A percentile compares a stretch with the other conserved stretches of the same genome.
phyloP scores from a whole-genome alignment of 2,113 vertebrate species.

The Eulemur rufifrons region DNA sequence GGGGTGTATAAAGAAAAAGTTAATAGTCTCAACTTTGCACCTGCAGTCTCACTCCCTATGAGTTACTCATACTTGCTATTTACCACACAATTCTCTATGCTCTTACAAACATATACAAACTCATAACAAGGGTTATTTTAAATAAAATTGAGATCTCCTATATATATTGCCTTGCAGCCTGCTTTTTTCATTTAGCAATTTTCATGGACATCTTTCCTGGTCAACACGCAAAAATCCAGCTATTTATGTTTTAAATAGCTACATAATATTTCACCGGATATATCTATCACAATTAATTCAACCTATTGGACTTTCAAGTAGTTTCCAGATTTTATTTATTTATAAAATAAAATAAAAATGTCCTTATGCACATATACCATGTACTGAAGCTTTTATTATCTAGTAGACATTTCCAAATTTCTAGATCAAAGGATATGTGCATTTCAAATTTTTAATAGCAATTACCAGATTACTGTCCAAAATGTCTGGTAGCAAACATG shows the following conservation, averaged over 20 bases:
- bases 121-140: neutral
- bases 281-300: neutral
- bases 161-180: neutral
- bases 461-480: neutral
- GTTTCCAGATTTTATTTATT: conserved; percentile 1
- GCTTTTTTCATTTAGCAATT: neutral
- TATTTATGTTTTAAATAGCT: conserved; percentile 1
- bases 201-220: neutral
- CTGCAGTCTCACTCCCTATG: neutral
- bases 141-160: neutral
- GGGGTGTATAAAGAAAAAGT: neutral
- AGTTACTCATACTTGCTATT: neutral
- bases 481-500: neutral
- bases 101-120: neutral
- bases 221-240: neutral
- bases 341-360: neutral
- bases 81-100: neutral
- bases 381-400: neutral
- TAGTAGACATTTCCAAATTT: conserved; percentile 6
- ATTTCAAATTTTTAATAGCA: neutral
- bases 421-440: neutral
- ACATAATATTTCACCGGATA: neutral
- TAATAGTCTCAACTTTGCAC: neutral
- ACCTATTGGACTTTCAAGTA: neutral
- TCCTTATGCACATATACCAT: neutral